A percentile compares a stretch with the other conserved stretches of the same genome.
Conservation (phyloP, 1,140 invertebrate species). For the Cheumatopsyche charites region DNA sequence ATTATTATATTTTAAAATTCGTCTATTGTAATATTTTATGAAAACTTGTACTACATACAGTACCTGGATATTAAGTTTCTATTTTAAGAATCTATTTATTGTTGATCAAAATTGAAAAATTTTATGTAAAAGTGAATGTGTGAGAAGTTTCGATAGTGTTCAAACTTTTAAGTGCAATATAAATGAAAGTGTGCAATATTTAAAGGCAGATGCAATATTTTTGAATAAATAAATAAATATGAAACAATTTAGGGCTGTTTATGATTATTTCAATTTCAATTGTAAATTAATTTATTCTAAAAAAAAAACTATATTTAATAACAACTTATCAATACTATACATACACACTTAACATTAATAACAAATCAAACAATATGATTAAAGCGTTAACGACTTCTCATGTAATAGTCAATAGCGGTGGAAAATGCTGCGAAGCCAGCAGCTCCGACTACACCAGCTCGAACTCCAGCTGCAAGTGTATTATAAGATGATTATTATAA, state of each 20-base stretch:
- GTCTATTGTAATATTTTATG: too few relatives aligned
- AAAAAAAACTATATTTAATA: too few relatives aligned
- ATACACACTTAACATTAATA: background rate
- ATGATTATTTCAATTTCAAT: conserved; percentile 20
- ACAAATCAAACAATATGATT: background rate
- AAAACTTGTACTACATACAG: too few relatives aligned
- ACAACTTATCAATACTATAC: too few relatives aligned
- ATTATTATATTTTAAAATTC: too few relatives aligned
- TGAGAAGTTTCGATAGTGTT: background rate
- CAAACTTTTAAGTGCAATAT: conserved; percentile 39
- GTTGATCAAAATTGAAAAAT: too few relatives aligned
- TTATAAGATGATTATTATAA: conserved; percentile 25
- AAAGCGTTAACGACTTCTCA: conserved; percentile 60
- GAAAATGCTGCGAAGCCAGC: conserved; percentile 96
- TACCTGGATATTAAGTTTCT: too few relatives aligned
- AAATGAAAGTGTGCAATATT: conserved; percentile 36
- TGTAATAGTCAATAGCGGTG: conserved; percentile 93
- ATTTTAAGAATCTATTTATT: too few relatives aligned
- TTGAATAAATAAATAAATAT: conserved; percentile 19
- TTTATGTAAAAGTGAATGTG: too few relatives aligned
- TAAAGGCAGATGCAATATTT: conserved; percentile 38
- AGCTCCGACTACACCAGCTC: conserved; percentile 89
- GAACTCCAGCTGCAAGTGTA: conserved; percentile 82
- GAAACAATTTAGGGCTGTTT: background rate
- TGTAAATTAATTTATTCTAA: background rate